These are phyloP conservation scores for Gryon sp. DNA, from an alignment of 1,140 invertebrate species.

Conservation along the genomic window DNA sequence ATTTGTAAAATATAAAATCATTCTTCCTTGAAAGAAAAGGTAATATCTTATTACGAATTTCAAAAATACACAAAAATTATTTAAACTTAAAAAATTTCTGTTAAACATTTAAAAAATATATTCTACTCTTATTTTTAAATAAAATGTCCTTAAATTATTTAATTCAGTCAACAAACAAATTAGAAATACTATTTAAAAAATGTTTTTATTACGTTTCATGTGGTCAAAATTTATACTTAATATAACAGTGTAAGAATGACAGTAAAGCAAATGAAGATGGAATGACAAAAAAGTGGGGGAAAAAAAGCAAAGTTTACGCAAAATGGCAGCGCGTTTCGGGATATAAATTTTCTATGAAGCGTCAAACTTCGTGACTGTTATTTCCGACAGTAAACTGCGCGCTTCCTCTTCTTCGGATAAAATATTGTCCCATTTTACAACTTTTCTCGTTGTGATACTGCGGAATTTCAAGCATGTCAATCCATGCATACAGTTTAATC, in stretches of 20 bases:
- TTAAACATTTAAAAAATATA: too few relatives aligned
- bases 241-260: conserved; percentile 11
- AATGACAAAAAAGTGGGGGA: conserved; percentile 13
- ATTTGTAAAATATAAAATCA: too few relatives aligned
- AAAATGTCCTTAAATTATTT: too few relatives aligned
- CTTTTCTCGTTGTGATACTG: conserved; percentile 54
- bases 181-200: neutral
- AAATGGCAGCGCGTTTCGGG: conserved; percentile 38
- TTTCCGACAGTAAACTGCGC: conserved; percentile 59
- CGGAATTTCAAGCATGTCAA: conserved; percentile 48
- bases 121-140: too few relatives aligned
- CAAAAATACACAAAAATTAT: too few relatives aligned
- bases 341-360: conserved; percentile 63
- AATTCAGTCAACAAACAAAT: too few relatives aligned
- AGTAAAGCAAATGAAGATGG: conserved; percentile 44
- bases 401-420: conserved; percentile 43
- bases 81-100: too few relatives aligned
- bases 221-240: too few relatives aligned
- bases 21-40: too few relatives aligned
- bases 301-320: conserved; percentile 24
- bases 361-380: conserved; percentile 64
- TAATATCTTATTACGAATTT: too few relatives aligned
- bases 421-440: conserved; percentile 56
- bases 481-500: conserved; percentile 52
- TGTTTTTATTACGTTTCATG: neutral